Conservation (phyloP, 2,113 vertebrate species). For the Corythaixoides concolor region DNA sequence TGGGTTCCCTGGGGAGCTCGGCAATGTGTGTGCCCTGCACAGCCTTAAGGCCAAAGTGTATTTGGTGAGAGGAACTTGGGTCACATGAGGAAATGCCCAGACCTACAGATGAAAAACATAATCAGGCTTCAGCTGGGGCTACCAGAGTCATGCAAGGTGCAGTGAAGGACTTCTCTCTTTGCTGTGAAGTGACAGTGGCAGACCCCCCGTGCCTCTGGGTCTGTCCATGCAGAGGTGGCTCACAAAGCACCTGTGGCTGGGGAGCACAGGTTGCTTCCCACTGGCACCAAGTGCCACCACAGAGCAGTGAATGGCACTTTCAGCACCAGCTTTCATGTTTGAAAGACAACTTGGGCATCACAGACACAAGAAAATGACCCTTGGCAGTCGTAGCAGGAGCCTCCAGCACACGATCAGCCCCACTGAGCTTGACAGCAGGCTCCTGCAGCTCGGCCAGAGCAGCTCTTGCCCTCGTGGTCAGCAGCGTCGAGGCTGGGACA, state of each 20-base stretch:
- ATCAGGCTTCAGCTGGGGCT: neutral
- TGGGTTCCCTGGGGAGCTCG: rapidly evolving
- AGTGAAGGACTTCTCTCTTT: neutral
- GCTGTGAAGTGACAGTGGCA: rapidly evolving
- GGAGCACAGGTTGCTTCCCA: neutral
- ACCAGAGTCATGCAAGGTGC: neutral
- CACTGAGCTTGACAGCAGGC: neutral
- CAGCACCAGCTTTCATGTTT: neutral
- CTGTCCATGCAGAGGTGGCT: neutral
- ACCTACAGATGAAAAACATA: neutral
- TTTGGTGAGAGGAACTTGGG: neutral
- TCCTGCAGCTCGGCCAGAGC: neutral
- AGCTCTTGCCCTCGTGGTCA: neutral
- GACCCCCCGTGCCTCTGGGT: neutral
- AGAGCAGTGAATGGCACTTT: neutral
- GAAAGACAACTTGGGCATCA: neutral
- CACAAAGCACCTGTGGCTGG: neutral
- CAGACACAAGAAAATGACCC: neutral
- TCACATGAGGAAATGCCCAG: neutral
- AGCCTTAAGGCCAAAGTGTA: rapidly evolving
- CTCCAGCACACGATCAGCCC: neutral
- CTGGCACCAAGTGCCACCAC: neutral
- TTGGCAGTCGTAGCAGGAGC: neutral
- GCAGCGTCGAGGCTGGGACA: neutral
- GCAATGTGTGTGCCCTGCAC: neutral